phyloP scores from a whole-genome alignment of 2,797 vertebrate genomes.

The Scolopax bukidnonensis region DNA sequence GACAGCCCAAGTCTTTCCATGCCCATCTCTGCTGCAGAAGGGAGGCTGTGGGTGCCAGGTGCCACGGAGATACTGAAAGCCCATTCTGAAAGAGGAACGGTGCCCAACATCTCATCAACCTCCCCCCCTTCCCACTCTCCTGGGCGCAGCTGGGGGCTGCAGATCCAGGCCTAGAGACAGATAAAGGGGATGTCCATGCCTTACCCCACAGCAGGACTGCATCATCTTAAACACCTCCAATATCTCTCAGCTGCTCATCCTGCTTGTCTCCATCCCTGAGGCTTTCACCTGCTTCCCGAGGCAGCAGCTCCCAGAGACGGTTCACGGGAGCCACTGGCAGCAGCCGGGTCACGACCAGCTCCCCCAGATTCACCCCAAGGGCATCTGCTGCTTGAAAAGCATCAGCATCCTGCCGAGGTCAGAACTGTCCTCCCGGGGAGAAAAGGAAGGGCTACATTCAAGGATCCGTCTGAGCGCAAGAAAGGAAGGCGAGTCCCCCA shows the following conservation, averaged over 20 bases:
- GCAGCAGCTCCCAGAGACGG: not conserved
- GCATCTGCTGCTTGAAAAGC: not conserved
- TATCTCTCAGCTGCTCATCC: not conserved
- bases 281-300: not conserved
- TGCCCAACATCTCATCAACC: not conserved
- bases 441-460: rapidly evolving
- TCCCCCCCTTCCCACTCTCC: not conserved
- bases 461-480: rapidly evolving
- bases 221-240: constrained; percentile 62
- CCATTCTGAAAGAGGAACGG: rapidly evolving
- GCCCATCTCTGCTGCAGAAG: not conserved
- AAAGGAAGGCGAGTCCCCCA: not conserved
- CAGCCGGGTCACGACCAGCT: not conserved
- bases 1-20: not conserved
- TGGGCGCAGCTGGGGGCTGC: not conserved
- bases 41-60: not conserved
- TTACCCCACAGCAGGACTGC: constrained; percentile 82
- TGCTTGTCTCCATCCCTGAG: not conserved
- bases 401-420: rapidly evolving
- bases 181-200: not conserved
- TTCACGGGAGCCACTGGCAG: not conserved
- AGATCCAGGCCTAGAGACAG: not conserved
- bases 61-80: not conserved
- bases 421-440: rapidly evolving
- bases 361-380: rapidly evolving